A percentile compares a stretch with the other conserved stretches of the same genome.
Evolutionary conservation across 1,140 invertebrate species (phyloP).

Genomic region (Tetraneura akinire): DNA sequence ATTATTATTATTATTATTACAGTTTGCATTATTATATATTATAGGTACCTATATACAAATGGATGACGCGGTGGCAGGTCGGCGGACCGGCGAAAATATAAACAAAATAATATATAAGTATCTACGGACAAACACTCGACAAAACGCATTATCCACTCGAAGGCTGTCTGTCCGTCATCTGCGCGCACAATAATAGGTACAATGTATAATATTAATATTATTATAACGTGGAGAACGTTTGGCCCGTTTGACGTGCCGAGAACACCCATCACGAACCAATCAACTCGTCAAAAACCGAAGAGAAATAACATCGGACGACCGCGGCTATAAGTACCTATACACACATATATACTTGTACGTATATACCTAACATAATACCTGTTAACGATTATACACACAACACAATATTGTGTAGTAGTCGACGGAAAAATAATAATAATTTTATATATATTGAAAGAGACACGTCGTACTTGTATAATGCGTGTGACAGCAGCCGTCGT

Average conservation of each 20-base stretch:
- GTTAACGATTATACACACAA: no score
- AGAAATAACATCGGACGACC: neutral
- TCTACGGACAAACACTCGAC: neutral
- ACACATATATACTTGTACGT: no score
- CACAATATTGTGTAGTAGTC: no score
- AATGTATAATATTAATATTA: no score
- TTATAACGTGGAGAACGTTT: constrained; percentile 25
- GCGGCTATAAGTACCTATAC: no score
- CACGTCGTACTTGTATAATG: no score
- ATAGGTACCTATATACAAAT: no score
- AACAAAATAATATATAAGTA: neutral
- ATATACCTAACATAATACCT: no score
- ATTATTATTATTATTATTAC: no score
- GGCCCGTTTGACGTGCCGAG: constrained; percentile 36
- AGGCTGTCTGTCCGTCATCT: neutral
- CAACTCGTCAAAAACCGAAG: constrained; percentile 30
- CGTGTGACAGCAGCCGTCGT: no score
- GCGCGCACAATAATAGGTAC: neutral
- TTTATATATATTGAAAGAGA: no score
- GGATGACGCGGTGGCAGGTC: neutral
- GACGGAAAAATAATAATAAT: no score
- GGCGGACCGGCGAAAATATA: neutral
- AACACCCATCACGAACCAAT: constrained; percentile 49
- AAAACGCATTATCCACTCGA: constrained; percentile 16
- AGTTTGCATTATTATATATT: neutral